These are phyloP conservation scores for Barbus barbus DNA, from an alignment of 2,113 vertebrate genomes.

Conservation along the genomic window DNA sequence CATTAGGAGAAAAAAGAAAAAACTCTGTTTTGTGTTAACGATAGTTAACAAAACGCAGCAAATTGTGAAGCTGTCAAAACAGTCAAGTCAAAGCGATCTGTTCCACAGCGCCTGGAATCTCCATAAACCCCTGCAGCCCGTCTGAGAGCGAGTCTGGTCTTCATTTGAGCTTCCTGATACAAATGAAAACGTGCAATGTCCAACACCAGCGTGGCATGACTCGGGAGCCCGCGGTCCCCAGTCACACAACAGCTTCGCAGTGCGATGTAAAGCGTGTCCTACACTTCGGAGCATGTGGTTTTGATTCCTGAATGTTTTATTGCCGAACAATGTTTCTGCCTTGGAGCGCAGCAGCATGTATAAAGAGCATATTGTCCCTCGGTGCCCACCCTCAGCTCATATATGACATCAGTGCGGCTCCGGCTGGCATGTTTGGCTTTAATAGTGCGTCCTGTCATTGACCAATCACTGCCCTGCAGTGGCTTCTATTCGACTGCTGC, in stretches of 20 bases:
- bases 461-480: slow-evolving; percentile 21
- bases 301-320: slow-evolving; percentile 79
- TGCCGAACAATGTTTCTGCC: slow-evolving; percentile 80
- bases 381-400: slow-evolving; percentile 68
- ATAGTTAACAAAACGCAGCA: slow-evolving; percentile 36
- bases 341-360: slow-evolving; percentile 73
- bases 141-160: slow-evolving; percentile 63
- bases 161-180: slow-evolving; percentile 68
- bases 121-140: slow-evolving; percentile 45
- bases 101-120: slow-evolving; percentile 55
- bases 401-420: too few species aligned
- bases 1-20: background rate
- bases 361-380: slow-evolving; percentile 82
- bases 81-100: slow-evolving; percentile 50
- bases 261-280: slow-evolving; percentile 64
- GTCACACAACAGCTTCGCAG: slow-evolving; percentile 65
- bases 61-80: slow-evolving; percentile 48
- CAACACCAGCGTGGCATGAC: slow-evolving; percentile 63
- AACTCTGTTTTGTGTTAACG: slow-evolving; percentile 25
- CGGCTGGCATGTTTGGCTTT: slow-evolving; percentile 46
- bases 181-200: slow-evolving; percentile 66
- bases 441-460: slow-evolving; percentile 56
- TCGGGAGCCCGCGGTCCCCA: slow-evolving; percentile 56
- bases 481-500: too few species aligned
- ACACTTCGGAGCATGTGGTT: slow-evolving; percentile 79